A percentile compares a stretch with the other conserved stretches of the same genome.
Conservation (phyloP, 2,113 vertebrate genomes). For the Silurus meridionalis region DNA sequence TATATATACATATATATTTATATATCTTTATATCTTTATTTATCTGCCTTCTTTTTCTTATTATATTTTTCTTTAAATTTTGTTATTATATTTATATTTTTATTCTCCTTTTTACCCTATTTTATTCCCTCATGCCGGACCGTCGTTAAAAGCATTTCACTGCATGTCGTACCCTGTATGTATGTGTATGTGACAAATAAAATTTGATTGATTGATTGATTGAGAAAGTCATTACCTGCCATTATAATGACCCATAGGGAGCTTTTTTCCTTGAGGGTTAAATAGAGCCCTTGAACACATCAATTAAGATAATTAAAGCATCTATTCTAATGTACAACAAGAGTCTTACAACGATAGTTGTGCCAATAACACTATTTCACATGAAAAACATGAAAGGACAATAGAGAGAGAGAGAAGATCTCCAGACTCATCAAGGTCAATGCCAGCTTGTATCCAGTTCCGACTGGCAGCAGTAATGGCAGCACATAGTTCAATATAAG, state of each 20-base stretch:
- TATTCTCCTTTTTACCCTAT: too few relatives aligned
- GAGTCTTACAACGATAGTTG: slow-evolving; percentile 24
- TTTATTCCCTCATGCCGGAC: too few relatives aligned
- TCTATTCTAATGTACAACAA: slow-evolving; percentile 43
- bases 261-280: slow-evolving; percentile 25
- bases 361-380: slow-evolving; percentile 43
- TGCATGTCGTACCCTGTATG: too few relatives aligned
- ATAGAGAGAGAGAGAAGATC: slow-evolving; percentile 8
- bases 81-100: too few relatives aligned
- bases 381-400: slow-evolving; percentile 18
- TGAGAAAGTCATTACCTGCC: slow-evolving; percentile 42
- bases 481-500: slow-evolving; percentile 1
- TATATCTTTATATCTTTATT: too few relatives aligned
- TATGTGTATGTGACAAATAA: too few relatives aligned
- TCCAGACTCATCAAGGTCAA: slow-evolving; percentile 29
- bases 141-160: too few relatives aligned
- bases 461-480: slow-evolving; percentile 13
- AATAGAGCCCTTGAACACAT: slow-evolving; percentile 41
- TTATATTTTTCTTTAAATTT: too few relatives aligned
- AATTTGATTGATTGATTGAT: too few relatives aligned
- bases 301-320: slow-evolving; percentile 40
- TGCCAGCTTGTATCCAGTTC: not conserved
- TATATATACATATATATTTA: too few relatives aligned
- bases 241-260: slow-evolving; percentile 20
- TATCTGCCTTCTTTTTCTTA: too few relatives aligned